phyloP scores from a whole-genome alignment of 2,113 vertebrate genomes.

The Phoxinus phoxinus region DNA sequence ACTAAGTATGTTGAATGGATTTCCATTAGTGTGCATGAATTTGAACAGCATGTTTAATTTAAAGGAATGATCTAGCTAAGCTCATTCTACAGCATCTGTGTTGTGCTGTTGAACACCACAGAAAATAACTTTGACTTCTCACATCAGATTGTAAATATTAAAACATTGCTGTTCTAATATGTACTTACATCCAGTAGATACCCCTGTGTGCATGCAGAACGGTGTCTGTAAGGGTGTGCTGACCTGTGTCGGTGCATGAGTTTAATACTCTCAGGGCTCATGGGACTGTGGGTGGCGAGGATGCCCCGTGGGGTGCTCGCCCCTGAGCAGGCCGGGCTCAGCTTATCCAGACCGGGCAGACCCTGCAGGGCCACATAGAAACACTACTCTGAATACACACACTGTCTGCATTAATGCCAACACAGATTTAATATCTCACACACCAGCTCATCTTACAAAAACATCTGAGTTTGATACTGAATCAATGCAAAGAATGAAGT shows the following conservation, averaged over 20 bases:
- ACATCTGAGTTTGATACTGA: not conserved
- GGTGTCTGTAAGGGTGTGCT: slow-evolving; percentile 9
- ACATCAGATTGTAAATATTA: not conserved
- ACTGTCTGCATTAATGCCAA: slow-evolving; percentile 30
- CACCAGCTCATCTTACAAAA: not conserved
- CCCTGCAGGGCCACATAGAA: slow-evolving; percentile 82
- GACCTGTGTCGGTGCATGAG: slow-evolving; percentile 93
- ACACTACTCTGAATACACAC: slow-evolving; percentile 51
- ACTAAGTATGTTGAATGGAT: not conserved
- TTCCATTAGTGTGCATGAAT: not conserved
- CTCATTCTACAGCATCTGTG: too few relatives aligned
- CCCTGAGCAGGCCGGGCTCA: slow-evolving; percentile 82
- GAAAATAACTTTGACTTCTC: too few relatives aligned
- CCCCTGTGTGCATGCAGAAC: slow-evolving; percentile 14
- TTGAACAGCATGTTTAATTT: not conserved
- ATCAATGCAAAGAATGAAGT: not conserved
- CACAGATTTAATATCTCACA: not conserved
- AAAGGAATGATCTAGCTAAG: not conserved
- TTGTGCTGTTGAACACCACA: too few relatives aligned
- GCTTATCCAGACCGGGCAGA: slow-evolving; percentile 88
- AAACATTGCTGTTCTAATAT: not conserved
- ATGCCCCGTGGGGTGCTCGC: slow-evolving; percentile 81
- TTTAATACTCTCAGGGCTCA: slow-evolving; percentile 93
- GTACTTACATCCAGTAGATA: not conserved
- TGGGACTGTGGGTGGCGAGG: slow-evolving; percentile 84